Evolutionary conservation across 2,797 vertebrate genomes (phyloP).

Genomic region (Oryzias sinensis): DNA sequence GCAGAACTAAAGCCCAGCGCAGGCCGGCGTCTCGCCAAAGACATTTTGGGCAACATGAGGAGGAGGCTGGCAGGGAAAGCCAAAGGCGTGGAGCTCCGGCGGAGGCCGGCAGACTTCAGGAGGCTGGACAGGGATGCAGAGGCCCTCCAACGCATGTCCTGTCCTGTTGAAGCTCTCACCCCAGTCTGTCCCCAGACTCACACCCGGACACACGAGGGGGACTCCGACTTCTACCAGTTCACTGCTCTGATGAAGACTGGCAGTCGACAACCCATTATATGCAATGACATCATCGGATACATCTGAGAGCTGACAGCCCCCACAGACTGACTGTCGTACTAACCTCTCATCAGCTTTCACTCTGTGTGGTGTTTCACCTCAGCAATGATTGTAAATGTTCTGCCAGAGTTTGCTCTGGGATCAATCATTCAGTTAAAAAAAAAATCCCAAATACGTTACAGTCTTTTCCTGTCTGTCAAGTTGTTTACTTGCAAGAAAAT

Average conservation of each 20-base stretch:
- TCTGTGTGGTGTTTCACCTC: constrained; percentile 56
- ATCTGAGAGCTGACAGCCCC: constrained; percentile 75
- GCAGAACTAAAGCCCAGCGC: constrained; percentile 62
- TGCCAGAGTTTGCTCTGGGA: constrained; percentile 2
- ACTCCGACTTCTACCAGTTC: constrained; percentile 86
- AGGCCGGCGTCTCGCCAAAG: constrained; percentile 84
- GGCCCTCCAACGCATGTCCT: constrained; percentile 86
- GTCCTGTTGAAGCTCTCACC: constrained; percentile 83
- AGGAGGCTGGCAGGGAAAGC: constrained; percentile 86
- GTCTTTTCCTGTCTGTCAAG: background rate
- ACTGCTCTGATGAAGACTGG: constrained; percentile 92
- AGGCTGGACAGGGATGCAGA: constrained; percentile 54
- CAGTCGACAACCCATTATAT: constrained; percentile 95
- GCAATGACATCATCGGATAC: constrained; percentile 92
- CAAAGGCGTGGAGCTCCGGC: constrained; percentile 70
- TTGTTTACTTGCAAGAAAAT: background rate
- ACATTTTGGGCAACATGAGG: constrained; percentile 90
- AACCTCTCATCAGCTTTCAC: constrained; percentile 19
- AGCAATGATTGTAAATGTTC: constrained; percentile 41
- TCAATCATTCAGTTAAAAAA: constrained; percentile 10
- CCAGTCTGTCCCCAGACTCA: constrained; percentile 91
- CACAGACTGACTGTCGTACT: constrained; percentile 7
- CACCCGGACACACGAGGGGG: constrained; percentile 83
- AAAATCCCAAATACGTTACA: background rate
- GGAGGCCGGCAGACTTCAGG: constrained; percentile 44